Evolutionary conservation across 2,113 vertebrate species (phyloP), one percentile per base, ranked within the genome.

Genomic region (Platichthys stellatus): DNA sequence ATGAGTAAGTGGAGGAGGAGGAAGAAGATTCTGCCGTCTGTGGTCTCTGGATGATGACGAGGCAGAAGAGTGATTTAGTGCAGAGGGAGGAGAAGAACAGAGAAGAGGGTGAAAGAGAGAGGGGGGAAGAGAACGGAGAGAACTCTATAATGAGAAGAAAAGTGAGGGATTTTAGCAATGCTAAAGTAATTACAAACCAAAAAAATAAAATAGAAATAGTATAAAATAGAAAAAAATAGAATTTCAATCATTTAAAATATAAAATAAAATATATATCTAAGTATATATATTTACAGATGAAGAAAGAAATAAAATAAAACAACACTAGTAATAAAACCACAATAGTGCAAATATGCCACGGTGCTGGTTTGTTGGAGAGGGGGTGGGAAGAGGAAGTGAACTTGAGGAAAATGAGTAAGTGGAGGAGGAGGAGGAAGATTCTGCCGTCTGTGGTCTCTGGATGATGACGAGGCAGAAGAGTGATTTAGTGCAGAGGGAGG

Each of bases 1-100:
- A 63, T 40, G 53, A 72, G 65, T 53, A 51, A 69, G 63, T 24
- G 28, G 28, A 31, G 28, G 28, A 31, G 65, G 58, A 68, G 20
- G 49, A 38, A 49, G 24, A 49, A 71, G 23, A 43, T 17, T 26
- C 15, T 58, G 38, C 35, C 35, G 35, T 38, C 35, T 38, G 7
- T 38, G 7, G 51, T 63, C 49, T 78, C 2, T 17, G 45, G 45
- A 20, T 18, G 69, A 64, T 26, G 60, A 76, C 4, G 23, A 61
- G 26, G 59, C 15, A 11, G 31, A 26, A 5, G 61, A 59, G 59
- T 59, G 26, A n/a, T 24, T 24, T 15, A 38, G 38, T 15, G 60
- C 17, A 24, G 60, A 20, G 54, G 28, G 63, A 43, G 15, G 53
- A 64, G 11, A 23, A 57, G 5, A n/a, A 20, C 5, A 49, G 47